Evolutionary conservation across 2,888 invertebrate species (phyloP), one percentile per base, ranked within the genome.

Genomic region (Crepidodera aurea): DNA sequence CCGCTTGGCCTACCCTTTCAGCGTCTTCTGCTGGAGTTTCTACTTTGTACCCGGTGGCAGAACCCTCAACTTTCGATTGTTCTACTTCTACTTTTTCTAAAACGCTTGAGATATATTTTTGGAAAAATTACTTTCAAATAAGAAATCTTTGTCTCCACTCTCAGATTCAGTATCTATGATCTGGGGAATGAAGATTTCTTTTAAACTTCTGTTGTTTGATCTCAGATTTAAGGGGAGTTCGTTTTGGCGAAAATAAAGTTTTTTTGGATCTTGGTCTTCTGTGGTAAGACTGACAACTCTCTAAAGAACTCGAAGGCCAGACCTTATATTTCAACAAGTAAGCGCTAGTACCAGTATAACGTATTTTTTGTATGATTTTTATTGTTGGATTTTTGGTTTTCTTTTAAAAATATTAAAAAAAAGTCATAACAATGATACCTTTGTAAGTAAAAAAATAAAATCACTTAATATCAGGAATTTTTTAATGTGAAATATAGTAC

Each of bases 41-140:
- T 57, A 68, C 66, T 53, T 68, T 67, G 7, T 39, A 59, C 51
- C 67, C 69, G 16, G 42, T 53, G 34, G 66, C 65, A 8, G 5
- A 5, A n/a, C n/a, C 13, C 10, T 7, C 18, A 51, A 10, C 57
- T 61, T 61, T 54, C 16, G 27, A 18, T 48, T 37, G 7, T 40
- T 32, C 50, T 42, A n/a, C 12, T 63, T 40, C 60, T 58, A 55
- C 68, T 66, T 40, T 40, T 16, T 18, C 69, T 8, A 64, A 57
- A 3, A 22, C 53, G 13, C n/a, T 15, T 22, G 22, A 18, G 15
- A 44, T 25, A 29, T 37, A 16, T 46, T 56, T 39, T 42, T 56
- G 12, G 34, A n/a, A n/a, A n/a, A n/a, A n/a, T n/a, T n/a, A n/a
- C n/a, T n/a, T n/a, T n/a, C n/a, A n/a, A n/a, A n/a, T n/a, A n/a